Percentiles rank a stretch among this genome's conserved stretches.
Evolutionary conservation across 2,888 invertebrate genomes (phyloP).

Genomic region (Dynastes maya): DNA sequence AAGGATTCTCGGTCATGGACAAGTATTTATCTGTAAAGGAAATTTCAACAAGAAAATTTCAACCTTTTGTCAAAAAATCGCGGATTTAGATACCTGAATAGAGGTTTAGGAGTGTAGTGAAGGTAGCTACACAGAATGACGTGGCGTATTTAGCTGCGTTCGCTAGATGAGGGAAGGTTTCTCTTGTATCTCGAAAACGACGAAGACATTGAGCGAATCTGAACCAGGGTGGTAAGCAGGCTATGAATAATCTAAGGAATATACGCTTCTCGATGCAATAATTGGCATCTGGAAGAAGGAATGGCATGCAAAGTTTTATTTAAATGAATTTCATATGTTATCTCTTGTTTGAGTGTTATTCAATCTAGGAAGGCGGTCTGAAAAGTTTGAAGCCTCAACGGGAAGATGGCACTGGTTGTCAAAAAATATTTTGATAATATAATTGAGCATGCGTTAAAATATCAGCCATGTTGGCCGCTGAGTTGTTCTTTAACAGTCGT

Average conservation of each 20-base stretch:
- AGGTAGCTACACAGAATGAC: slow-evolving; percentile 94
- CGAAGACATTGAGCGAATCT: slow-evolving; percentile 97
- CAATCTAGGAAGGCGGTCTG: too few species aligned
- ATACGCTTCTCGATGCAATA: slow-evolving; percentile 82
- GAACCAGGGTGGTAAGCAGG: slow-evolving; percentile 97
- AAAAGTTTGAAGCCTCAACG: too few species aligned
- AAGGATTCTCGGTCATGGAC: slow-evolving; percentile 81
- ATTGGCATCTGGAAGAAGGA: slow-evolving; percentile 68
- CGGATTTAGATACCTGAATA: slow-evolving; percentile 43
- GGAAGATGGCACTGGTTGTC: too few species aligned
- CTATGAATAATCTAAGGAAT: slow-evolving; percentile 87
- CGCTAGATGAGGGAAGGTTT: slow-evolving; percentile 95
- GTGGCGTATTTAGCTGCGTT: slow-evolving; percentile 99
- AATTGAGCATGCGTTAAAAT: too few species aligned
- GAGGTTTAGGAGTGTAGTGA: slow-evolving; percentile 76
- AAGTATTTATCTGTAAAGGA: slow-evolving; percentile 59
- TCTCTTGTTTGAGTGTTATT: too few species aligned
- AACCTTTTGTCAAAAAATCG: not conserved
- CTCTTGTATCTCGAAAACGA: slow-evolving; percentile 94
- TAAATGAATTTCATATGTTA: too few species aligned
- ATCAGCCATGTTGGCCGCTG: too few species aligned
- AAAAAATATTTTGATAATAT: too few species aligned
- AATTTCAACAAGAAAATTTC: too few species aligned
- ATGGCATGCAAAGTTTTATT: too few species aligned
- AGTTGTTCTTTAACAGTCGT: too few species aligned